phyloP scores from a whole-genome alignment of 1,140 invertebrate genomes.

The Trinorchestia longiramus region DNA sequence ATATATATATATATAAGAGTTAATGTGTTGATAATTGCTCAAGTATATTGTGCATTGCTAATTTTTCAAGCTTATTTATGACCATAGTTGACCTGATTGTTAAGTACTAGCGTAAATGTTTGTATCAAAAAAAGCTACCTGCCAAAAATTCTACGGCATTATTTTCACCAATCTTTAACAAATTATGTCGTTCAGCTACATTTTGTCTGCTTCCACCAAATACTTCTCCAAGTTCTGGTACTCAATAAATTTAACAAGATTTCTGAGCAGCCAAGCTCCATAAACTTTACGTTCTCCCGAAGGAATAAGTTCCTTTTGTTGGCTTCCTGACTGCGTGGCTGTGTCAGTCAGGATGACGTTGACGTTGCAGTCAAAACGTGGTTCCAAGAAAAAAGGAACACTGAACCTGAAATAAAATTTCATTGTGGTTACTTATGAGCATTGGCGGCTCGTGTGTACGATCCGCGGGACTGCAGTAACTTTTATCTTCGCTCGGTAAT shows the following conservation, averaged over 20 bases:
- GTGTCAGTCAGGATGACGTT: conserved; percentile 35
- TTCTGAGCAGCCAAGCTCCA: conserved; percentile 51
- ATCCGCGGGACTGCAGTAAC: too few species aligned
- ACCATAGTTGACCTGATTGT: too few species aligned
- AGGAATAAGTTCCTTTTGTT: background rate
- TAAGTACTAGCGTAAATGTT: too few species aligned
- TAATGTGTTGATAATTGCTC: too few species aligned
- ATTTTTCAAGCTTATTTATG: too few species aligned
- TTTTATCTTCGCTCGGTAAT: too few species aligned
- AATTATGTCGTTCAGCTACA: background rate
- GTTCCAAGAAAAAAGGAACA: conserved; percentile 59
- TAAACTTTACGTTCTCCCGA: background rate
- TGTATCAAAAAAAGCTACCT: too few species aligned
- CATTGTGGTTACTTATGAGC: background rate
- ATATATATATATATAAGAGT: too few species aligned
- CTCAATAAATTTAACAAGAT: conserved; percentile 19
- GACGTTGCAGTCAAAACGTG: conserved; percentile 56
- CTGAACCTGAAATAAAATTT: conserved; percentile 49
- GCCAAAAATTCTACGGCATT: too few species aligned
- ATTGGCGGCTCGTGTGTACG: too few species aligned
- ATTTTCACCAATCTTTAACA: too few species aligned
- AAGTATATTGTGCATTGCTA: too few species aligned
- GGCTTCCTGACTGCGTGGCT: background rate
- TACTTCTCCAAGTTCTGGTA: conserved; percentile 40
- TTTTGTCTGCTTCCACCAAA: background rate